Evolutionary conservation across 2,797 vertebrate genomes (phyloP), one percentile per base, ranked within the genome.

Genomic region (Gadopsis bispinosus): DNA sequence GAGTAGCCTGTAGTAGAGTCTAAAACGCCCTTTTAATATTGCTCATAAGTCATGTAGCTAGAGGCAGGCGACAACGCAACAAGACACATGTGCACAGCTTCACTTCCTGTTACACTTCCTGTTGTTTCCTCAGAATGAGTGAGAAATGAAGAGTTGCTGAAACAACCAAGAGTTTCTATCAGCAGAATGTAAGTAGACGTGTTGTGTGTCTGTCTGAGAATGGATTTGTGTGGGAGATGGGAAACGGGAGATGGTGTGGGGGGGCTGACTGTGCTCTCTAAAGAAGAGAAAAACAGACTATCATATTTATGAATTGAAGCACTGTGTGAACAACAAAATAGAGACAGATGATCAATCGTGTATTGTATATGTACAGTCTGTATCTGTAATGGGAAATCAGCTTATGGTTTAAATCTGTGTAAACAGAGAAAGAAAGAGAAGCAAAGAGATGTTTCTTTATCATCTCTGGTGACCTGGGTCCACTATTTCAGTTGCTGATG

Each of bases 91-190:
- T 43, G 73, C 61, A 68, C 31, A 39, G 72, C 81, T 78, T 77
- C 54, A 90, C 93, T 95, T 95, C 94, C 94, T 92, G 64, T 77
- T 64, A 59, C 59, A 90, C 93, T 95, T 95, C 94, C 94, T 94
- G 92, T 89, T 4, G 29, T 75, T 81, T 89, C 82, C 80, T 85
- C 61, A 85, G 75, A 90, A 75, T 56, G 16, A 37, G 41, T 81
- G 73, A 87, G 67, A 86, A 82, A 85, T 54, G 72, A 51, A 88
- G 58, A 45, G 47, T 29, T 41, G n/a, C 48, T 75, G 35, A 61
- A 71, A 58, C 78, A 61, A 63, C n/a, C 68, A 64, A 64, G 20
- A 61, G 72, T 64, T 72, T 58, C 61, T 73, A 22, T 72, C 69
- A 41, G 47, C 68, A 69, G 54, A 68, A 60, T 67, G 91, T 91